Percentiles rank a stretch among this genome's conserved stretches.
phyloP scores from a whole-genome alignment of 2,888 invertebrate genomes.

The Ophion ellenae region DNA sequence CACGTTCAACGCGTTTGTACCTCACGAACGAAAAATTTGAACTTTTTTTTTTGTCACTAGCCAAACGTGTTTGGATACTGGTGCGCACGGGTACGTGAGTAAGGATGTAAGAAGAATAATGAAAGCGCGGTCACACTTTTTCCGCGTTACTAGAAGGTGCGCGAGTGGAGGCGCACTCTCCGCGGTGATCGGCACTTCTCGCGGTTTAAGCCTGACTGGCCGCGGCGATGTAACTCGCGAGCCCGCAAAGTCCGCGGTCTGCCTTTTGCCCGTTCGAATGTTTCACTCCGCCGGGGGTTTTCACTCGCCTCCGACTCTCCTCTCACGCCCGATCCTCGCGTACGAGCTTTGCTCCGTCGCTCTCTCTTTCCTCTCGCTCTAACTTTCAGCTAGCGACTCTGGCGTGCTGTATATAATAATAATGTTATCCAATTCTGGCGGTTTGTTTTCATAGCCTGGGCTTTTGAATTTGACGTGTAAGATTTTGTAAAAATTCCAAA shows the following conservation, averaged over 20 bases:
- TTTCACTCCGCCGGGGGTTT: slow-evolving; percentile 56
- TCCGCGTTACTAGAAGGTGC: not conserved
- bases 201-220: slow-evolving; percentile 81
- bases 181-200: slow-evolving; percentile 69
- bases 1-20: not conserved
- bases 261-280: slow-evolving; percentile 63
- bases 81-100: not conserved
- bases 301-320: slow-evolving; percentile 52
- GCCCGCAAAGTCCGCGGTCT: slow-evolving; percentile 71
- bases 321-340: slow-evolving; percentile 22
- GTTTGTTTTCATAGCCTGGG: too few species aligned
- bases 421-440: too few species aligned
- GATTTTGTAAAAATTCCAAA: too few species aligned
- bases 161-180: not conserved
- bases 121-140: not conserved
- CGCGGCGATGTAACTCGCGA: slow-evolving; percentile 74
- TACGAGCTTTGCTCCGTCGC: not conserved
- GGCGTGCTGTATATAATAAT: not conserved
- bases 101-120: not conserved
- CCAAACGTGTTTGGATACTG: not conserved
- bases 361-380: slow-evolving; percentile 24
- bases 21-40: not conserved
- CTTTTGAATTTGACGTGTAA: too few species aligned
- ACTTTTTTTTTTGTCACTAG: not conserved
- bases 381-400: not conserved